phyloP scores from a whole-genome alignment of 30 jellyfish, hydroid and myxozoan species.

The Morbakka virulenta region DNA sequence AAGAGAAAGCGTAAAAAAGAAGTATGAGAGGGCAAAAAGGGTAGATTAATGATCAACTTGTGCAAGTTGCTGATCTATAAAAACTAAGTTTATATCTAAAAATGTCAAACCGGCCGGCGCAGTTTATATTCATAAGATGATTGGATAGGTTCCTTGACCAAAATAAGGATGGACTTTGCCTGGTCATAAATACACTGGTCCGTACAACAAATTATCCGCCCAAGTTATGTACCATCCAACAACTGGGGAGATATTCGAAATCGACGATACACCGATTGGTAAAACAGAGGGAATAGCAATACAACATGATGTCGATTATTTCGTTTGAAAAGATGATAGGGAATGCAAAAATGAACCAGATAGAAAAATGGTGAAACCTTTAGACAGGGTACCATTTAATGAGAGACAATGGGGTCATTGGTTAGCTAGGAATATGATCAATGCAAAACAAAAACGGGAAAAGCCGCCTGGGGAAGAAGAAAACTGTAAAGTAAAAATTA shows the following conservation, averaged over 20 bases:
- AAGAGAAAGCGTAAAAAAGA: constrained; percentile 2
- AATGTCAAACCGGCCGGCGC: constrained; percentile 2
- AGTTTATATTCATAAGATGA: neutral
- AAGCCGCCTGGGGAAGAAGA: no score
- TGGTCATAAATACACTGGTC: no score
- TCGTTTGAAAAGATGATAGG: no score
- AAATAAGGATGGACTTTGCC: no score
- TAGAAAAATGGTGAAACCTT: neutral
- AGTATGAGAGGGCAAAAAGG: constrained; percentile 19
- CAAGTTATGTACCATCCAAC: neutral
- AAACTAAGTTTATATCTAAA: constrained; percentile 10
- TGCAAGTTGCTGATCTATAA: constrained; percentile 27
- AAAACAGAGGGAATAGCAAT: neutral
- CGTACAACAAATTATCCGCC: neutral
- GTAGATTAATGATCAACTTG: constrained; percentile 23
- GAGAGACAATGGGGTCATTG: no score
- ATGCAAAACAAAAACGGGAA: no score
- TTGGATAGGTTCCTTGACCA: constrained; percentile 18
- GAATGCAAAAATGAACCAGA: constrained; percentile 1
- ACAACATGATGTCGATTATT: constrained; percentile 1
- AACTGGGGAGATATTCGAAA: neutral
- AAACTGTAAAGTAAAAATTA: no score
- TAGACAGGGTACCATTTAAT: neutral
- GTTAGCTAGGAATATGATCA: neutral
- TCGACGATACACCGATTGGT: neutral